Base-by-base conservation (phyloP, 2,797 vertebrate species). In the Pachyuromys duprasi region DNA sequence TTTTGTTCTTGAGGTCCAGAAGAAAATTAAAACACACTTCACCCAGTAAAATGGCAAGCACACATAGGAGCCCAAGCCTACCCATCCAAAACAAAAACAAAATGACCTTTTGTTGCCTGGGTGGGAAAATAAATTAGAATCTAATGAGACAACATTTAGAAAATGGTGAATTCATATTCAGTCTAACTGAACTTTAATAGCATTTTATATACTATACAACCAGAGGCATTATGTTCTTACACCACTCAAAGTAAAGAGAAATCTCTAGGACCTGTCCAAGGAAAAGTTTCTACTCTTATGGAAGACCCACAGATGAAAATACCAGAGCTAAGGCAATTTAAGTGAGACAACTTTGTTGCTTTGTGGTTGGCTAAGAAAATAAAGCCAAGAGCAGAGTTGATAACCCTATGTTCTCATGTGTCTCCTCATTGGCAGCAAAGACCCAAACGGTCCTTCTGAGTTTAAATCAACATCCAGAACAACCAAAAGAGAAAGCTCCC, bases 131-230 rank as follows among this genome's bases (percentile, higher is more conserved):
- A 83, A 90, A 91, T 95, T 86, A 11, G 91, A 88, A 90, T 88
- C 13, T 74, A 79, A 70, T 70, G 33, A 91, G 92, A 62, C 83
- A 74, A 89, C 13, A 60, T 91, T 82, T 74, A 96, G 12, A 95
- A 88, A 93, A 79, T 81, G 39, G 93, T 74, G 15, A 91, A 93
- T 75, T 74, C 49, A 94, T 14, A n/a, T 82, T 86, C 89, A 78
- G 6, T 53, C 14, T 86, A 80, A 93, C 79, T 78, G 72, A 84
- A 90, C 83, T 53, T 96, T 82, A 89, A 92, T 80, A 95, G 76
- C 79, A 75, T 91, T 96, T 81, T 86, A 90, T 87, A 72, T 78
- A 75, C 78, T 55, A 75, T 70, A 8, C 1, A 84, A 95, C 72
- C 86, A 94, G 24, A 89, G 42, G 81, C 28, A 84, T 86, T 53